phyloP scores from a whole-genome alignment of 2,113 vertebrate genomes.

The Phrynocephalus versicolor region DNA sequence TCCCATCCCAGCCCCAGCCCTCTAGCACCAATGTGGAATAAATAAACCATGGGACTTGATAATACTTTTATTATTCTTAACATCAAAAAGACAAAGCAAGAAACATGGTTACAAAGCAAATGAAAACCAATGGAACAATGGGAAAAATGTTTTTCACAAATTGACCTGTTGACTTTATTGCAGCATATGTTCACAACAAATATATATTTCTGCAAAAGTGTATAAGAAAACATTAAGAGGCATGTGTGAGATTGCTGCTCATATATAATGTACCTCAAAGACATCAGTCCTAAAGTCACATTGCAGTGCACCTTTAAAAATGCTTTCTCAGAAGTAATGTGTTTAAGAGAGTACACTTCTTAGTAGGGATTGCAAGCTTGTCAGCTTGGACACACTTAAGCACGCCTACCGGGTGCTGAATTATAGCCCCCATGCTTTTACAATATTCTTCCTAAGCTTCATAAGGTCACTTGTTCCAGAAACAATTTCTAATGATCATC shows the following conservation, averaged over 20 bases:
- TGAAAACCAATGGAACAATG: background rate
- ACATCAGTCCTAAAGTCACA: background rate
- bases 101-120: background rate
- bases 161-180: background rate
- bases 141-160: slow-evolving; percentile 4
- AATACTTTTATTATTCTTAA: slow-evolving; percentile 22
- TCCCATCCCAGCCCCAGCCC: background rate
- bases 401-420: background rate
- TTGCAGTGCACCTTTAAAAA: background rate
- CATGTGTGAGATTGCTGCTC: slow-evolving; percentile 4
- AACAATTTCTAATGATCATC: background rate
- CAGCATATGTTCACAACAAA: background rate
- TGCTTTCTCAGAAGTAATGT: background rate
- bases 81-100: background rate
- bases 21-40: background rate
- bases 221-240: background rate
- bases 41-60: background rate
- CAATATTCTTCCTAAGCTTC: background rate
- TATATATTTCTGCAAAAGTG: background rate
- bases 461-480: background rate
- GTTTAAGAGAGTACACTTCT: background rate
- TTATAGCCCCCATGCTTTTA: background rate
- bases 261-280: background rate
- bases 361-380: background rate
- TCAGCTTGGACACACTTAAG: background rate